Evolutionary conservation across 2,113 vertebrate genomes (phyloP), one percentile per base, ranked within the genome.

Genomic region (Nothobranchius furzeri): DNA sequence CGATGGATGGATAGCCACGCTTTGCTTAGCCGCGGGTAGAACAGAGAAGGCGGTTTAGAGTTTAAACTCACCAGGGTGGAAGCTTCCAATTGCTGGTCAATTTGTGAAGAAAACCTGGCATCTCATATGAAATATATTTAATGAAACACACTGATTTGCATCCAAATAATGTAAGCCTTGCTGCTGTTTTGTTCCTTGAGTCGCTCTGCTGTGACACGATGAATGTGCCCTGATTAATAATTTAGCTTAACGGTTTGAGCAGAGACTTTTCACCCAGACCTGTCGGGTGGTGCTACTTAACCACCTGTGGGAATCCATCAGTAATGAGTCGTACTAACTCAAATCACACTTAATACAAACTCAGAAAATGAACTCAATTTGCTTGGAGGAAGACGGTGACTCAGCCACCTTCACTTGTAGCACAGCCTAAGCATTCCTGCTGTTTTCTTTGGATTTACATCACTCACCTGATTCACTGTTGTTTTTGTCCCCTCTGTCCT

Each of bases 271-370:
- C 60, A 47, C 50, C 40, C 42, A 62, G 68, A 76, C 68, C 79
- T 50, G 55, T 14, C 12, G 37, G 14, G 30, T 69, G 36, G 10
- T 0, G 15, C 48, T 0, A 57, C 36, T 54, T 75, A 79, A 78
- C 78, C 58, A 71, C 71, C 70, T 69, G 64, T 65, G 60, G 74
- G 66, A 73, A 49, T 75, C 30, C 47, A 45, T 13, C 1, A 24
- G 45, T 57, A 52, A 75, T 68, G 58, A 79, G 62, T 76, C 68
- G 76, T 53, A 53, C n/a, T 1, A 45, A 75, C 68, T 51, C 61
- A 50, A 63, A 72, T 83, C 24, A 58, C 71, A 68, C 71, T 82
- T 50, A 73, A 81, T 62, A 71, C 54, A 53, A 64, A 75, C 73
- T 56, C 17, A 63, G 73, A 49, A 54, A 73, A 78, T 66, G 42